A percentile compares a stretch with the other conserved stretches of the same genome.
These are phyloP conservation scores for Rattus rattus DNA, from an alignment of 2,113 vertebrate species.

Conservation along the genomic window DNA sequence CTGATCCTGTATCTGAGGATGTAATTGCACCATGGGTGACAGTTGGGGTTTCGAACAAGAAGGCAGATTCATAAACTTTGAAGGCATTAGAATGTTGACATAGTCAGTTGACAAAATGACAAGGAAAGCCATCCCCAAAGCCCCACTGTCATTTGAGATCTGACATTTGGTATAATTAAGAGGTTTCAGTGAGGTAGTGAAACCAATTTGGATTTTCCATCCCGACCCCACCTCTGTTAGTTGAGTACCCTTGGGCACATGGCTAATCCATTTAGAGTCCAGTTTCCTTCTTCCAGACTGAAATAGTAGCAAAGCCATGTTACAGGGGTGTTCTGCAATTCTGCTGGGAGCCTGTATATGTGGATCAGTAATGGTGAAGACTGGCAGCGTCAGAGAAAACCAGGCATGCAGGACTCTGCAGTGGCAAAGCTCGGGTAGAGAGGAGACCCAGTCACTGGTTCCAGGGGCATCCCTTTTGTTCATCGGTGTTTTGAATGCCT, in stretches of 20 bases:
- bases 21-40: background rate
- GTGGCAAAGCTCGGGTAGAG: background rate
- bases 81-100: background rate
- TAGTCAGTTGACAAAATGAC: background rate
- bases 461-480: background rate
- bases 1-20: background rate
- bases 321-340: background rate
- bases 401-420: background rate
- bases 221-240: background rate
- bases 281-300: slow-evolving; percentile 48
- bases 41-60: slow-evolving; percentile 41
- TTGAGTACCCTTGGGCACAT: background rate
- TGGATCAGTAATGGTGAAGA: background rate
- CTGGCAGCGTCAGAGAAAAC: background rate
- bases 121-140: background rate
- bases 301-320: slow-evolving; percentile 23
- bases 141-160: background rate
- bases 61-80: background rate
- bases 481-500: background rate
- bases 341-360: background rate
- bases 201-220: background rate
- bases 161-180: background rate
- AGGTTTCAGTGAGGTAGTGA: background rate
- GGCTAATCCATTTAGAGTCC: slow-evolving; percentile 50
- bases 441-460: background rate